phyloP scores from a whole-genome alignment of 2,113 vertebrate species.

The Megaptera novaeangliae region DNA sequence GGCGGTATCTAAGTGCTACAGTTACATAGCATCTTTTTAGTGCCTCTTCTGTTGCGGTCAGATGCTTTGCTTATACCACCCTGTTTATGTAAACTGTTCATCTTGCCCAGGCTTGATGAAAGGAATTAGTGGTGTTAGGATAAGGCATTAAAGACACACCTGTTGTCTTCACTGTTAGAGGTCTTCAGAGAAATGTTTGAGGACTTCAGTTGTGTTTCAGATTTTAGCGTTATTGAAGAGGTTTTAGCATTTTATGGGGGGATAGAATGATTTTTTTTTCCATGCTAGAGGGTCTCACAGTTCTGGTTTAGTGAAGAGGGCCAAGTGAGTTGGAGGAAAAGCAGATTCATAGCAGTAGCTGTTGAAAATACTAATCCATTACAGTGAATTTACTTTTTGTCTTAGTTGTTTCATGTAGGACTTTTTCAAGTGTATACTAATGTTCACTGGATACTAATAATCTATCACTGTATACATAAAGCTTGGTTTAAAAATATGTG shows the following conservation, averaged over 20 bases:
- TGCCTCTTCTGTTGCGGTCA: not conserved
- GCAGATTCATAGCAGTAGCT: not conserved
- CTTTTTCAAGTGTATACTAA: not conserved
- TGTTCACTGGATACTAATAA: not conserved
- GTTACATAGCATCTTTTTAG: not conserved
- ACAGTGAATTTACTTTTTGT: not conserved
- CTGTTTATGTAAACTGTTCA: not conserved
- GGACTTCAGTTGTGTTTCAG: not conserved
- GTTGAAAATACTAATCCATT: not conserved
- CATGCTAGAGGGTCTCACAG: not conserved
- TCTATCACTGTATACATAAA: not conserved
- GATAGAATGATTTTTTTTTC: not conserved
- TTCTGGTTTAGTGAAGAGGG: not conserved
- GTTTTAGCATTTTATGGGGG: not conserved
- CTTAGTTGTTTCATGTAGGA: not conserved
- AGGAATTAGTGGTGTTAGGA: not conserved
- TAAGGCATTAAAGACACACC: not conserved
- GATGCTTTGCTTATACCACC: not conserved
- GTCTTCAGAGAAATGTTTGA: not conserved
- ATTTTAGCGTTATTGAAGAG: not conserved
- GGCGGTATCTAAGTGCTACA: not conserved
- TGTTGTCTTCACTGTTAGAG: not conserved
- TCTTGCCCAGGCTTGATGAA: conserved; percentile 38
- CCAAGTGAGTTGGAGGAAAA: not conserved
- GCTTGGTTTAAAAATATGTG: not conserved